Evolutionary conservation across 2,888 invertebrate genomes (phyloP).

Genomic region (Drosophila prostipennis): DNA sequence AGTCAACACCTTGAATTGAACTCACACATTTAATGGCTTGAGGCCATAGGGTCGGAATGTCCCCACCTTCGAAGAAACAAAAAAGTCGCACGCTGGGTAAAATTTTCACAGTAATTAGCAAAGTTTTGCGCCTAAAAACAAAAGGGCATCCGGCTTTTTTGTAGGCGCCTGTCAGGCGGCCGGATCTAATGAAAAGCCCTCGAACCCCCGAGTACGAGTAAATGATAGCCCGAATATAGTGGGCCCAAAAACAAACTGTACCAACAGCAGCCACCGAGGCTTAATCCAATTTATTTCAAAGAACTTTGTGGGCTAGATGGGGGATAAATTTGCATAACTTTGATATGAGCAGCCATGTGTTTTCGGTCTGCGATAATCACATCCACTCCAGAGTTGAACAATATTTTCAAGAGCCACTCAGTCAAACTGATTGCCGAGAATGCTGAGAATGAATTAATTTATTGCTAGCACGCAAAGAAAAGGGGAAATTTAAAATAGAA

Average conservation of each 20-base stretch:
- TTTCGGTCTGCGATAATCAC: constrained; percentile 32
- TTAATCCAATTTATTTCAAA: constrained; percentile 45
- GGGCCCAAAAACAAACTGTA: background rate
- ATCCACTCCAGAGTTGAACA: constrained; percentile 35
- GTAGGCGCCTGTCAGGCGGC: constrained; percentile 22
- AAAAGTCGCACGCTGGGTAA: constrained; percentile 65
- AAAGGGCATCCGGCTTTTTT: constrained; percentile 59
- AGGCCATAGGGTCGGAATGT: constrained; percentile 8
- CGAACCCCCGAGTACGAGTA: constrained; percentile 37
- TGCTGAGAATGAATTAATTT: constrained; percentile 25
- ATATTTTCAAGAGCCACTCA: constrained; percentile 39
- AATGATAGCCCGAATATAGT: constrained; percentile 51
- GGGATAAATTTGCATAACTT: constrained; percentile 48
- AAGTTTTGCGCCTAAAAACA: constrained; percentile 75
- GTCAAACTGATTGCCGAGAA: constrained; percentile 37
- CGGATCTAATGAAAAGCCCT: constrained; percentile 47
- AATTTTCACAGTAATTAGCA: constrained; percentile 76
- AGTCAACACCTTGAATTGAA: constrained; percentile 71
- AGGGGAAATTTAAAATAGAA: background rate
- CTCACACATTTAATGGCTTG: constrained; percentile 31
- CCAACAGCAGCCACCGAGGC: constrained; percentile 4
- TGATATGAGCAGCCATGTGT: constrained; percentile 45
- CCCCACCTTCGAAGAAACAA: constrained; percentile 22
- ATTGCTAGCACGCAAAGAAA: constrained; percentile 11
- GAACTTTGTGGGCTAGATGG: constrained; percentile 16